Base-by-base conservation (phyloP, 2,888 invertebrate genomes). In the Coremacera marginata region DNA sequence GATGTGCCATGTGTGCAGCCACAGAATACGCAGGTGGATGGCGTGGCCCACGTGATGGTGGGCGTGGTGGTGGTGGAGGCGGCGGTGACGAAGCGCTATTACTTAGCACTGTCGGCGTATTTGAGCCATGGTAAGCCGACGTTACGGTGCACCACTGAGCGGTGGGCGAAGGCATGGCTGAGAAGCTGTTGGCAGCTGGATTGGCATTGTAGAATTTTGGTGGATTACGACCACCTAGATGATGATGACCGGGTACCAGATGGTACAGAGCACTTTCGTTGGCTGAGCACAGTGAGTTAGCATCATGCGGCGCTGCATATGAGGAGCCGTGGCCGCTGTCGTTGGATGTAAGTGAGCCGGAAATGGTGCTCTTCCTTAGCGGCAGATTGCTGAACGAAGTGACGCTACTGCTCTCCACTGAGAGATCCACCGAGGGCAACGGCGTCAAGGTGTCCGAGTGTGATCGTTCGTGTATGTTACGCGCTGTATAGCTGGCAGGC, bases 391-490 rank as follows among this genome's bases (percentile, higher is more conserved):
- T 95, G 84, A 97, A 93, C 79, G 96, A 96, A 75, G 97, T 96
- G 80, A 98, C 97, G 89, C 97, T 97, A 89, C 97, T 97, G 90
- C 97, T 97, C 90, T 98, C 98, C 49, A 96, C 95, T 76, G 96
- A 97, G 77, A 98, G 91, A 89, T 97, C 96, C 73, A 98, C 96
- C 14, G 95, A 94, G 70, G 95, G 95, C 83, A 95, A 90, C 19
- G 74, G 94, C 70, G 95, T 94, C 25, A 95, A 95, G 68, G 96
- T 96, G 89, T 96, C 96, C 34, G 96, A 96, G 89, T 96, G 96
- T 44, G 96, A 96, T 80, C 96, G 92, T 89, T 96, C 96, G 88
- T 96, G 96, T 88, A 95, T 94, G 67, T 94, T 91, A 68, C 94
- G 91, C 57, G 90, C 90, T 77, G 83, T 91, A 60, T 90, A 68